Evolutionary conservation across 2,113 vertebrate genomes (phyloP).

Genomic region (Coryphaenoides rupestris): DNA sequence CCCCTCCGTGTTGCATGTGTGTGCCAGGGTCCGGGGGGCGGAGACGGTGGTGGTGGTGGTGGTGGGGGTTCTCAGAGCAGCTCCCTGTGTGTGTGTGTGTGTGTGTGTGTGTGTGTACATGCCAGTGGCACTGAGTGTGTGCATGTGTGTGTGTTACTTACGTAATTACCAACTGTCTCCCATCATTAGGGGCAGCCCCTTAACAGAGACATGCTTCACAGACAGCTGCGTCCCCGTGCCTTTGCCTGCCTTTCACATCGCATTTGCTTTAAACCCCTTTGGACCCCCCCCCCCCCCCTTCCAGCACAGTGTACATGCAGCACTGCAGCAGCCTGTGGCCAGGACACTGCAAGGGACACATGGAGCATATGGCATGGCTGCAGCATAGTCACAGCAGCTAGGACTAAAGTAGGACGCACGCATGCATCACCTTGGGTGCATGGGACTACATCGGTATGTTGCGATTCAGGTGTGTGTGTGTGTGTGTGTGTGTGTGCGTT

Average conservation of each 20-base stretch:
- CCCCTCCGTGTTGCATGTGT: slow-evolving; percentile 59
- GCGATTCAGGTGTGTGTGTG: too few relatives aligned
- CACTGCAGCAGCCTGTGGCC: slow-evolving; percentile 27
- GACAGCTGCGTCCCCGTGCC: slow-evolving; percentile 77
- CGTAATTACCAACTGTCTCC: slow-evolving; percentile 79
- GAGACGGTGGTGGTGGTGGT: too few relatives aligned
- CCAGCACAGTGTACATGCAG: slow-evolving; percentile 38
- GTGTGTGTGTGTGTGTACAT: slow-evolving; percentile 31
- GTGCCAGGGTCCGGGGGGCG: slow-evolving; percentile 64
- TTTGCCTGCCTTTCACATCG: slow-evolving; percentile 78
- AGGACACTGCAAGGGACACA: slow-evolving; percentile 10
- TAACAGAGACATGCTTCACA: slow-evolving; percentile 74
- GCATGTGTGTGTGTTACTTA: slow-evolving; percentile 48
- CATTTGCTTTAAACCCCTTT: slow-evolving; percentile 68
- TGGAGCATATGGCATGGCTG: slow-evolving; percentile 36
- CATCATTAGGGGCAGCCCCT: slow-evolving; percentile 78
- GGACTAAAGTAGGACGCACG: too few relatives aligned
- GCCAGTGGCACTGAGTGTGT: slow-evolving; percentile 71
- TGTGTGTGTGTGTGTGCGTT: too few relatives aligned
- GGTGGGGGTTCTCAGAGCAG: slow-evolving; percentile 37
- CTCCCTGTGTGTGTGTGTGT: slow-evolving; percentile 72
- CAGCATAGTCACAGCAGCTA: neutral
- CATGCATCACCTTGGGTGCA: too few relatives aligned
- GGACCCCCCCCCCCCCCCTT: slow-evolving; percentile 10
- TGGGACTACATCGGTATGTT: too few relatives aligned